phyloP scores from a whole-genome alignment of 2,888 invertebrate species.

The Anarsia innoxiella region DNA sequence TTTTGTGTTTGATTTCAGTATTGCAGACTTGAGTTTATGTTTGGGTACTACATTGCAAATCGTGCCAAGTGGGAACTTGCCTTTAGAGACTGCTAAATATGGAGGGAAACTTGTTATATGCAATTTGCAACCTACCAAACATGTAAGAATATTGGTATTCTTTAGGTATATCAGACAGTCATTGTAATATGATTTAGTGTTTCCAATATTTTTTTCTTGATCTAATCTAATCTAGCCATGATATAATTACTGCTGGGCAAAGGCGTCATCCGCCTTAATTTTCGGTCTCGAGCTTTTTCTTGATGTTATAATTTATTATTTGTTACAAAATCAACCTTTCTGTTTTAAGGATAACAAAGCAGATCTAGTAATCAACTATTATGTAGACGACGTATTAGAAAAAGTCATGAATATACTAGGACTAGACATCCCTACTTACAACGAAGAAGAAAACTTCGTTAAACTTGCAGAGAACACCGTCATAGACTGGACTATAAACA shows the following conservation, averaged over 20 bases:
- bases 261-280: no score
- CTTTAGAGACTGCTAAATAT: slow-evolving; percentile 87
- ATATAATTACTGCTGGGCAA: neutral
- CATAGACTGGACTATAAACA: slow-evolving; percentile 84
- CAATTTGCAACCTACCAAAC: slow-evolving; percentile 98
- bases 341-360: slow-evolving; percentile 91
- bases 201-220: no score
- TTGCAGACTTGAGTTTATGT: slow-evolving; percentile 94
- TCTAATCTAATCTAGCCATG: neutral
- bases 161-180: no score
- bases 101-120: slow-evolving; percentile 94
- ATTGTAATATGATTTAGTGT: no score
- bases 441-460: slow-evolving; percentile 79
- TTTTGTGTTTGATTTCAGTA: slow-evolving; percentile 71
- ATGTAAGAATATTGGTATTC: no score
- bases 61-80: slow-evolving; percentile 95
- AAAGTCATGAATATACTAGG: slow-evolving; percentile 84
- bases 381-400: slow-evolving; percentile 88
- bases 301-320: no score
- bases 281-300: no score
- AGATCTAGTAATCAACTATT: slow-evolving; percentile 89
- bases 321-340: no score
- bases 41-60: slow-evolving; percentile 99
- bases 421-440: slow-evolving; percentile 84
- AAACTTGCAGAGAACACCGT: slow-evolving; percentile 60